phyloP scores from a whole-genome alignment of 2,888 invertebrate genomes.

The Gordius sp. region DNA sequence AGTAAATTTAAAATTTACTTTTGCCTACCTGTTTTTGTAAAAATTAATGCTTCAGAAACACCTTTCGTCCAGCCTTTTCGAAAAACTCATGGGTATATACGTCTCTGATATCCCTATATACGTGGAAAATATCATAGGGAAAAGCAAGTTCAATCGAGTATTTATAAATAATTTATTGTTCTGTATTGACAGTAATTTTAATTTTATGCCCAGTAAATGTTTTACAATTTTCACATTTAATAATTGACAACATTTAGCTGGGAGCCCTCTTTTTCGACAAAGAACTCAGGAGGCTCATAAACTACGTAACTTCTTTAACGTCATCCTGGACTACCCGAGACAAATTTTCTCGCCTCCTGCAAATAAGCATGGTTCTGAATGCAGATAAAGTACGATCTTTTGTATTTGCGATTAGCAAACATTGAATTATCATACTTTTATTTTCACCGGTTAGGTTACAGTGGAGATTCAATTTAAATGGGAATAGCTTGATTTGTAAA shows the following conservation, averaged over 20 bases:
- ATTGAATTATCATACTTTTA: too few species aligned
- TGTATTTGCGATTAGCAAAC: too few species aligned
- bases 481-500: too few species aligned
- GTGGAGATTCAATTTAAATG: too few species aligned
- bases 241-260: background rate
- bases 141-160: constrained; percentile 6
- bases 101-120: constrained; percentile 9
- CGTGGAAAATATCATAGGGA: background rate
- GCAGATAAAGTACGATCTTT: background rate
- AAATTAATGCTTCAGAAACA: background rate
- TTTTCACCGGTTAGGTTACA: too few species aligned
- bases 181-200: too few species aligned
- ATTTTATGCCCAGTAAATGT: too few species aligned
- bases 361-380: background rate
- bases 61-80: background rate
- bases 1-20: background rate
- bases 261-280: constrained; percentile 7
- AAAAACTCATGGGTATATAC: background rate
- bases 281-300: background rate
- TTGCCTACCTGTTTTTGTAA: too few species aligned
- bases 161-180: too few species aligned
- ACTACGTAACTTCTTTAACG: background rate
- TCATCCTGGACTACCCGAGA: background rate
- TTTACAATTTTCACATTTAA: background rate
- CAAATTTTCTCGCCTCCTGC: background rate